Base-by-base conservation (phyloP, 2,113 vertebrate species). In the Cyprinodon tularosa region DNA sequence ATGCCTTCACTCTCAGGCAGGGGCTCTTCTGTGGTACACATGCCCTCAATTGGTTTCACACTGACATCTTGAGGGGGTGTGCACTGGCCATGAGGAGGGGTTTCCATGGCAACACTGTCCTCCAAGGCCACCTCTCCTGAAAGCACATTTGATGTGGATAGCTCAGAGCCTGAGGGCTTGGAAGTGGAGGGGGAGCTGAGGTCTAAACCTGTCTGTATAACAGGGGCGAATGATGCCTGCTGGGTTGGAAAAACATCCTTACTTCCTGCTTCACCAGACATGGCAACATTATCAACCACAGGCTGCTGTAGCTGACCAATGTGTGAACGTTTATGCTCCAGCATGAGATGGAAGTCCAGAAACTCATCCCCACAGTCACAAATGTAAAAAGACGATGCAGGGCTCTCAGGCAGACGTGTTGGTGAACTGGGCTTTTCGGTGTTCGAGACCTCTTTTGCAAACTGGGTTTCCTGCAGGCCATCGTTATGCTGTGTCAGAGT, bases 311-410 rank as follows among this genome's bases (percentile, higher is more conserved):
- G 67, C 71, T 87, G 71, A 64, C 91, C 48, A n/a, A 53, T 44
- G 67, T 94, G 92, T 4, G 78, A 78, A 13, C 76, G 86, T 84
- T 92, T 93, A 68, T 94, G 92, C 47, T 92, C 89, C 45, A 92
- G 62, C 92, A 94, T 90, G 1, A 81, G 74, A 71, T 50, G 65
- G 14, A 91, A 88, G 77, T 91, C 84, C 3, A 78, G 81, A 87
- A 93, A 93, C 75, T 92, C 90, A 62, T 93, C 84, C 71, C 92
- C 94, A 78, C 93, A 91, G 60, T 93, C 91, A 87, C 92, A 90
- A 67, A 89, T 90, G 71, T 83, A 91, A 66, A 90, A 84, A 66
- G 91, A 84, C 12, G 85, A 67, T 4, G 84, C 71, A 14, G 84
- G 62, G 64, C 82, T 81, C 22, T 83, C 84, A 29, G 84, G 66